Evolutionary conservation across 2,888 invertebrate species (phyloP), one percentile per base, ranked within the genome.

Genomic region (Ligdia adustata): DNA sequence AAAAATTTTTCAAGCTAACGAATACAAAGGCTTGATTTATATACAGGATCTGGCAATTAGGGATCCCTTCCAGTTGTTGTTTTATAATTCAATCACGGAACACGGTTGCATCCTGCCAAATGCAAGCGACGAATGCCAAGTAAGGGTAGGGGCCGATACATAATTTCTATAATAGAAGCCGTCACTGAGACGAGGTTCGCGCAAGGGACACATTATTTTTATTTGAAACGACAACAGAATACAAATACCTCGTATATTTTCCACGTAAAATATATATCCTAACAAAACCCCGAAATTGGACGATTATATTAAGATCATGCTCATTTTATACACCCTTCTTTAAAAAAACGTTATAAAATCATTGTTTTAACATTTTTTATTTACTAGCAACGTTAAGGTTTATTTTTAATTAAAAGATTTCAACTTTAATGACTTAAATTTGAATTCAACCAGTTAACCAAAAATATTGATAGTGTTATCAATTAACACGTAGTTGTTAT

Each of bases 181-280:
- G 66, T 65, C 62, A 66, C 75, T 78, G 22, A 80, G 76, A 84
- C 86, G 82, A 85, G 83, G 79, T 77, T 78, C 68, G 73, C 74
- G 71, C 75, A 79, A 82, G 87, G 86, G 85, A 85, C 83, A 79
- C 79, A 69, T 86, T 83, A 86, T 84, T 86, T 83, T 86, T 87
- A 85, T 86, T 82, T 68, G 76, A 67, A 71, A 87, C 89, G 85
- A 67, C 66, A 57, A 55, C 72, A 72, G 89, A 88, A 89, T 89
- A 89, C 79, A 81, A 87, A 89, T 73, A 69, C 63, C 54, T 64
- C 69, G 61, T n/a, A 66, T 61, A 67, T 72, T 83, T 85, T 82
- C 80, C 79, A 74, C 78, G 80, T 81, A 87, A 84, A 70, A 75
- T n/a, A n/a, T n/a, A 88, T 86, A 80, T 85, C 85, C 85, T 84